Conservation (phyloP, 1,140 invertebrate species). For the Ephestia elutella region DNA sequence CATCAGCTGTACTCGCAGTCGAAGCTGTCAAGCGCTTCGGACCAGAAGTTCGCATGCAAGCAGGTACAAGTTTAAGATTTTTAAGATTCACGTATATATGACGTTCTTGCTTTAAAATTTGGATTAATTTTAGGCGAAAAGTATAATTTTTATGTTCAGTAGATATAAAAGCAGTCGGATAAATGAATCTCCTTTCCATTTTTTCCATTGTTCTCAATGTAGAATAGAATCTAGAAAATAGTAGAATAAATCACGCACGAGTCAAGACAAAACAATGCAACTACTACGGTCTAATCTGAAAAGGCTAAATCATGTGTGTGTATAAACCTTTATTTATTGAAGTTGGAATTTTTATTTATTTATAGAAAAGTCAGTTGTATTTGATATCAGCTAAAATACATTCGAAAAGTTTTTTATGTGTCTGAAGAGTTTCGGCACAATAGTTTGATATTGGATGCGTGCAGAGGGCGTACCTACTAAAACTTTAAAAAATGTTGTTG, state of each 20-base stretch:
- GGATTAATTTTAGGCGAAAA: background rate
- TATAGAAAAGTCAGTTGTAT: background rate
- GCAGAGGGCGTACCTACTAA: conserved; percentile 5
- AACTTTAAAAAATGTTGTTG: conserved; percentile 12
- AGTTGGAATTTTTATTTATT: background rate
- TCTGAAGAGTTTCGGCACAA: conserved; percentile 2
- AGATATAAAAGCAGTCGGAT: too few species aligned
- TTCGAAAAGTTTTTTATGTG: background rate
- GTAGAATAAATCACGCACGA: background rate
- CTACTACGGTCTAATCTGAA: background rate
- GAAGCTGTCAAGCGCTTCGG: conserved; percentile 71
- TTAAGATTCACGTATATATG: too few species aligned
- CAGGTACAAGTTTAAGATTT: conserved; percentile 56
- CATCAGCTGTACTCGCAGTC: conserved; percentile 72
- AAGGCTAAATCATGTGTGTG: background rate
- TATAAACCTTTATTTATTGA: background rate
- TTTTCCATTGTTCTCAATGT: too few species aligned
- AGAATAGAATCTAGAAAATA: background rate
- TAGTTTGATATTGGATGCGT: background rate
- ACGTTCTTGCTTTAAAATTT: too few species aligned
- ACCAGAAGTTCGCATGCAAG: conserved; percentile 63
- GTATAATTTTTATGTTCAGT: too few species aligned
- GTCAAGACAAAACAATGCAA: background rate
- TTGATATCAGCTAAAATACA: background rate
- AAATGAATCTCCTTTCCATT: too few species aligned